These are phyloP conservation scores for Phalacrocorax aristotelis DNA, from an alignment of 2,113 vertebrate genomes.

Conservation along the genomic window DNA sequence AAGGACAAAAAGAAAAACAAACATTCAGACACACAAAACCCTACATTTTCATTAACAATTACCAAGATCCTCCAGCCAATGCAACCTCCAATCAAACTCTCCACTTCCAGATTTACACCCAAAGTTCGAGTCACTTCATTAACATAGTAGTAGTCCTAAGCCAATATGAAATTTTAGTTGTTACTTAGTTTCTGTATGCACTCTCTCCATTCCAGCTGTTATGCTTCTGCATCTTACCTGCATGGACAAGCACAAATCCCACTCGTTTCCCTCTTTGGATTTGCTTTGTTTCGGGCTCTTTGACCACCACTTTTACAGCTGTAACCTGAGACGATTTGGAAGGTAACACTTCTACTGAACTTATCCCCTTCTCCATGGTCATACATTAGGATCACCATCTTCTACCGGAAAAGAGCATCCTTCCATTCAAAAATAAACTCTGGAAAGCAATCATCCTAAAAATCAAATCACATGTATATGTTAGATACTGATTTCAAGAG, in stretches of 20 bases:
- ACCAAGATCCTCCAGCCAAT: not conserved
- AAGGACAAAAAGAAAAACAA: not conserved
- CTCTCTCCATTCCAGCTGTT: not conserved
- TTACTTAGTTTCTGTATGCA: not conserved
- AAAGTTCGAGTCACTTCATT: not conserved
- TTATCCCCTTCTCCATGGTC: conserved; percentile 82
- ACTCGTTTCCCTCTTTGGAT: conserved; percentile 76
- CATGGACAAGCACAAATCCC: conserved; percentile 97
- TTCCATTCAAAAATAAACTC: conserved; percentile 62
- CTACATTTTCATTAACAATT: not conserved
- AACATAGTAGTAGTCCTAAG: not conserved
- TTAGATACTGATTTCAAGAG: conserved; percentile 1
- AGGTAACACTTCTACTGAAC: conserved; percentile 76
- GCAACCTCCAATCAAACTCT: not conserved
- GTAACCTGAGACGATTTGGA: conserved; percentile 78
- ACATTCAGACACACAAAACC: not conserved
- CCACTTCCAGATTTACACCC: not conserved
- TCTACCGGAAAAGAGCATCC: conserved; percentile 70
- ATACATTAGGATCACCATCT: conserved; percentile 74
- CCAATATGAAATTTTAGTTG: not conserved
- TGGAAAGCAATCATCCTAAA: conserved; percentile 65
- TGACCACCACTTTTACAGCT: conserved; percentile 69
- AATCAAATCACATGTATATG: conserved; percentile 31
- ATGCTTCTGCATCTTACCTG: conserved; percentile 78
- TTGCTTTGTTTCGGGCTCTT: conserved; percentile 74